Conservation (phyloP, 2,888 invertebrate genomes). For the Eristalis tenax region DNA sequence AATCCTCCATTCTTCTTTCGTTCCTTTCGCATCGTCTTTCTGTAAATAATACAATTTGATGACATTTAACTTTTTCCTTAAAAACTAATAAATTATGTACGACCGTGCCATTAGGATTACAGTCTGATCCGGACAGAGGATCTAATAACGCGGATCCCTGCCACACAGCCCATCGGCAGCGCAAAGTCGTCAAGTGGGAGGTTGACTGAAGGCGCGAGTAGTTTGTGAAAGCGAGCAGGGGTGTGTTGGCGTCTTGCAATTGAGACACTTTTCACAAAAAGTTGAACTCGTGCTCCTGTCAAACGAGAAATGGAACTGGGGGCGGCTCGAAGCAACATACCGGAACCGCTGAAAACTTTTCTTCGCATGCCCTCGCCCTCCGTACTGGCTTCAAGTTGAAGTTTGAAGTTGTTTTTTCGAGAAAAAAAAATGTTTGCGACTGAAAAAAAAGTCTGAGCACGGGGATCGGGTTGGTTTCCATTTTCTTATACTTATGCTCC, state of each 20-base stretch:
- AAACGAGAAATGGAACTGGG: not conserved
- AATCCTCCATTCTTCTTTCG: not conserved
- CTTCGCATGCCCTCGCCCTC: not conserved
- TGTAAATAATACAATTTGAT: constrained; percentile 70
- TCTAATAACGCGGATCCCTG: constrained; percentile 47
- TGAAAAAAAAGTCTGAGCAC: constrained; percentile 36
- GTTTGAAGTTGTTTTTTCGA: constrained; percentile 46
- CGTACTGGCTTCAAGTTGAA: not conserved
- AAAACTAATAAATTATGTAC: constrained; percentile 71
- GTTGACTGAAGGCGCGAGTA: not conserved
- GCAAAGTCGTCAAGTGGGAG: not conserved
- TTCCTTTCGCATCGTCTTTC: constrained; percentile 23
- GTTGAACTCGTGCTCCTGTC: constrained; percentile 25
- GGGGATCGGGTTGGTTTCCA: constrained; percentile 19
- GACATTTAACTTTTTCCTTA: constrained; percentile 65
- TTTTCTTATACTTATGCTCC: constrained; percentile 38
- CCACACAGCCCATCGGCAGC: constrained; percentile 2
- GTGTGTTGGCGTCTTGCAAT: constrained; percentile 50
- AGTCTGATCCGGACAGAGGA: constrained; percentile 55
- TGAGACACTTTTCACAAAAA: constrained; percentile 52
- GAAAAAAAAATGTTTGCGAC: constrained; percentile 35
- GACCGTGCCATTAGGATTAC: constrained; percentile 68
- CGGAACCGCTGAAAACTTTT: constrained; percentile 58
- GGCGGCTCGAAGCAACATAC: not conserved
- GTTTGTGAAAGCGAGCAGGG: constrained; percentile 17